Evolutionary conservation across 2,888 invertebrate species (phyloP).

Genomic region (Drosophila mulleri): DNA sequence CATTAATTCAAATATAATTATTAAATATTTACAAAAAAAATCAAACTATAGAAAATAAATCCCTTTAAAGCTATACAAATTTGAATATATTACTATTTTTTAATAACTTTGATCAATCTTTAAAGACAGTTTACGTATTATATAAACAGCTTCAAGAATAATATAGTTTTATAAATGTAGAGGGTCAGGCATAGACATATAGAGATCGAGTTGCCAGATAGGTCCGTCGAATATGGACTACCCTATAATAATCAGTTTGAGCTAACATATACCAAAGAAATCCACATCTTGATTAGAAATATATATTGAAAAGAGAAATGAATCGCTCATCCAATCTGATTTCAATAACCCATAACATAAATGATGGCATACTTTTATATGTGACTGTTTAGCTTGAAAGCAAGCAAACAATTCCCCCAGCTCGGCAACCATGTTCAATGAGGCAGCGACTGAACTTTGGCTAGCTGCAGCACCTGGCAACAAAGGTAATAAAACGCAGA

Average conservation of each 20-base stretch:
- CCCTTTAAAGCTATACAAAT: too few species aligned
- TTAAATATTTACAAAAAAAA: too few species aligned
- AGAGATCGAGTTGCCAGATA: too few species aligned
- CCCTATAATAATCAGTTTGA: too few species aligned
- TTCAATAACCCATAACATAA: not conserved
- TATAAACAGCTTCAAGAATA: not conserved
- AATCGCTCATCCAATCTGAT: not conserved
- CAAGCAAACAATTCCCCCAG: not conserved
- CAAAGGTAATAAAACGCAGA: constrained; percentile 26
- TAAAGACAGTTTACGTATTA: not conserved
- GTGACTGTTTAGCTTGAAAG: not conserved
- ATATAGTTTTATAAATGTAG: not conserved
- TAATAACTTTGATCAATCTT: too few species aligned
- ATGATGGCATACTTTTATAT: not conserved
- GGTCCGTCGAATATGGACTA: too few species aligned
- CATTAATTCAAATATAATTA: not conserved
- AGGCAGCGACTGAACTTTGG: constrained; percentile 7
- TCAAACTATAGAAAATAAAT: too few species aligned
- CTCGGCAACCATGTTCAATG: constrained; percentile 10
- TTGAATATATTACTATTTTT: too few species aligned
- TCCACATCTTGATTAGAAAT: too few species aligned
- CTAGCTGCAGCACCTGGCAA: constrained; percentile 1
- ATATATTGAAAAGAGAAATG: too few species aligned
- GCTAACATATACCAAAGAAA: too few species aligned
- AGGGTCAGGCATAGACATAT: not conserved